Evolutionary conservation across 2,888 invertebrate species (phyloP).

Genomic region (Paralinhomoeus sp.): DNA sequence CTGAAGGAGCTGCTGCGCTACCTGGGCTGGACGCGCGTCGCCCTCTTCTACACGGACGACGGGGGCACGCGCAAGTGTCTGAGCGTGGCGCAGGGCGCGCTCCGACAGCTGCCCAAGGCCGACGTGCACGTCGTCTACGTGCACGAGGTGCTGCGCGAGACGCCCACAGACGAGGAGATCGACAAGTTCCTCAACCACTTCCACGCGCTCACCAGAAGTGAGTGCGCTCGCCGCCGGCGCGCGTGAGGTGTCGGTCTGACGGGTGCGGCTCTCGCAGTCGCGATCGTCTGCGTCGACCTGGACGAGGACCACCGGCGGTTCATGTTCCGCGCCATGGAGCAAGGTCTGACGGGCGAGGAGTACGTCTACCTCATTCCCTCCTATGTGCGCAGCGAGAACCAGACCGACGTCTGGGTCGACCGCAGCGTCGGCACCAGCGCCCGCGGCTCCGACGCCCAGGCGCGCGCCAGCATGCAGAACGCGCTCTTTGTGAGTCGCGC

Average conservation of each 20-base stretch:
- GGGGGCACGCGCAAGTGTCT: constrained; percentile 10
- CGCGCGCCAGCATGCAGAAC: constrained; percentile 2
- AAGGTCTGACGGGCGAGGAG: constrained; percentile 2
- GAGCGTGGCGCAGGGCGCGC: too few relatives aligned
- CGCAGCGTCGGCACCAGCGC: neutral
- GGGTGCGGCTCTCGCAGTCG: constrained; percentile 4
- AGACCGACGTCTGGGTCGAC: constrained; percentile 3
- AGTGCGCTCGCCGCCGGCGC: neutral
- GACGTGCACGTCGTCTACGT: constrained; percentile 3
- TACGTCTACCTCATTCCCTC: constrained; percentile 4
- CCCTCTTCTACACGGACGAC: constrained; percentile 12
- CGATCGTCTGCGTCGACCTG: constrained; percentile 2
- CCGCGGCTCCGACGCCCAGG: neutral
- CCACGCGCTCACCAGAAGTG: constrained; percentile 3
- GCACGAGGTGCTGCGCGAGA: constrained; percentile 3
- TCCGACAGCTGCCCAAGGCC: neutral
- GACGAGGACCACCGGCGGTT: constrained; percentile 4
- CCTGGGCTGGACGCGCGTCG: constrained; percentile 12
- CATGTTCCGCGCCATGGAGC: constrained; percentile 3
- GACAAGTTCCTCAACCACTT: constrained; percentile 3
- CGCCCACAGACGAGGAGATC: constrained; percentile 4
- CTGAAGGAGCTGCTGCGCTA: constrained; percentile 10
- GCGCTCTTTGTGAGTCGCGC: constrained; percentile 1
- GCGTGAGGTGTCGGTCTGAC: neutral
- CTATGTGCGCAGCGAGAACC: constrained; percentile 4